Conservation (phyloP, 2,888 invertebrate species). For the Mythimna albipuncta region DNA sequence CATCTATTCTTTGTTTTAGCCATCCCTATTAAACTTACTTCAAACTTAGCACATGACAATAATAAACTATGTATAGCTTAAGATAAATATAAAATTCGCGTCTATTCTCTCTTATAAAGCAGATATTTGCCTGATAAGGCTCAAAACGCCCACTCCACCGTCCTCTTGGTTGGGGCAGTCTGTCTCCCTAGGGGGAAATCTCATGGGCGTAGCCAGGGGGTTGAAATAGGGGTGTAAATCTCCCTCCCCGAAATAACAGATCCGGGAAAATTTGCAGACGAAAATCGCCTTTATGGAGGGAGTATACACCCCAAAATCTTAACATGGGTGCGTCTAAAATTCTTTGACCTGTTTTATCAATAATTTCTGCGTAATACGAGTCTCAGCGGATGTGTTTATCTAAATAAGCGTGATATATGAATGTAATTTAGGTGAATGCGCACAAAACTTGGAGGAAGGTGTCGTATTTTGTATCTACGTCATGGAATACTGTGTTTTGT, state of each 20-base stretch:
- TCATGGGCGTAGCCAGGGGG: conserved; percentile 53
- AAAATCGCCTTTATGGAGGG: conserved; percentile 21
- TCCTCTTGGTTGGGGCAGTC: conserved; percentile 33
- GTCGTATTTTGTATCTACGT: conserved; percentile 40
- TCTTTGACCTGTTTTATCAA: conserved; percentile 1
- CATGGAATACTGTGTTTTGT: conserved; percentile 3
- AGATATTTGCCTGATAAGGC: conserved; percentile 28
- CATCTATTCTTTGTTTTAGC: background rate
- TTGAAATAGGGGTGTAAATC: conserved; percentile 42
- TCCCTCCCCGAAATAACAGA: conserved; percentile 44
- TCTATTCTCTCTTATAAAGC: conserved; percentile 1
- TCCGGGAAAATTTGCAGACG: conserved; percentile 38
- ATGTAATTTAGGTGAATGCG: conserved; percentile 52
- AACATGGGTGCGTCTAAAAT: conserved; percentile 10
- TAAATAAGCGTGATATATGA: conserved; percentile 60
- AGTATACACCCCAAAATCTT: background rate
- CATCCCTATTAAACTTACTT: background rate
- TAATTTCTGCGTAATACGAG: conserved; percentile 66
- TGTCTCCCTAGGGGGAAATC: conserved; percentile 54
- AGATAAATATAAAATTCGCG: background rate
- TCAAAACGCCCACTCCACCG: conserved; percentile 37
- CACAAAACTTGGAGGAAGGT: conserved; percentile 40
- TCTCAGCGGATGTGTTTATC: conserved; percentile 70
- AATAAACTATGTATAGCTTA: background rate
- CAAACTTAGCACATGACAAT: background rate